Evolutionary conservation across 35 echinoderm and acorn worm species (phyloP), one percentile per base, ranked within the genome.

Genomic region (Amphiura filiformis): DNA sequence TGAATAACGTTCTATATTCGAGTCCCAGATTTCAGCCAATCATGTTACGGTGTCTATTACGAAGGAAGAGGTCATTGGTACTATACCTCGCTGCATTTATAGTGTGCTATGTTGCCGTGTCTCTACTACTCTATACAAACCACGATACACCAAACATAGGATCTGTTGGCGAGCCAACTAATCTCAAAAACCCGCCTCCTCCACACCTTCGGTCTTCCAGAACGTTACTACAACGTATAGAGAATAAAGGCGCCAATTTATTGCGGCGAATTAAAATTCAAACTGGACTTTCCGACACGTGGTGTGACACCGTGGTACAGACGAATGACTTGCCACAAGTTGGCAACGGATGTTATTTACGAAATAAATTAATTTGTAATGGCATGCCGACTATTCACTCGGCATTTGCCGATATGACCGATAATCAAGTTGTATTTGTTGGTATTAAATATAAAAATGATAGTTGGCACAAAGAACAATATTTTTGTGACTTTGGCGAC

Each of bases 301-400:
- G 56, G 34, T 85, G 83, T 37, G 49, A 85, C 37, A 70, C 34
- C 56, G 56, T 61, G 0, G 83, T 26, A 4, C 61, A 61, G 52
- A 61, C 83, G 22, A 70, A 37, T 20, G 20, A 85, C 35, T 40
- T 75, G 11, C 83, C 44, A 22, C 22, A 38, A 36, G 35, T 64
- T n/a, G 83, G 44, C 15, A 2, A 37, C 0, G 81, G 83, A 34
- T 85, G 83, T 61, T 85, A 85, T 37, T 61, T 85, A 13, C 5
- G 56, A 13, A 40, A 85, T 26, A 85, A 70, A 36, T 37, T 85
- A 1, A 70, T 11, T 22, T 85, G 83, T 37, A 23, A 70, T n/a
- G 61, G 61, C 3, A 13, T 97, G 95, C 95, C 95, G 28, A 97
- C 82, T 15, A 93, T 97, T 28, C 92, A 97, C 79, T 97, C 95